A percentile compares a stretch with the other conserved stretches of the same genome.
phyloP scores from a whole-genome alignment of 2,113 vertebrate species.

The Choloepus hoffmanni region DNA sequence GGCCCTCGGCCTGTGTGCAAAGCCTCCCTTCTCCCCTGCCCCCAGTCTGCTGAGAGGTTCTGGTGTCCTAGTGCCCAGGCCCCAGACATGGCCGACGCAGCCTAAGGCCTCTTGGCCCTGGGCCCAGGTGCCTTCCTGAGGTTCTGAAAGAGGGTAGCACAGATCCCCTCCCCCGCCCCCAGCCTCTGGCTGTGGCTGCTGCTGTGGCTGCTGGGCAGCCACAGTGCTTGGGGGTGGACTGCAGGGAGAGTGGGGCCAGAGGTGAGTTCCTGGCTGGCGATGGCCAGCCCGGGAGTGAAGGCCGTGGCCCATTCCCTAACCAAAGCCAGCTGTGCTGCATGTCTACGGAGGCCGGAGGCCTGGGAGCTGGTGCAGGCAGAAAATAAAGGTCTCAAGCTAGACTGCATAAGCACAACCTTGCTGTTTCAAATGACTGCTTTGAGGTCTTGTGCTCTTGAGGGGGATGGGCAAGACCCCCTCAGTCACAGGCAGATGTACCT shows the following conservation, averaged over 20 bases:
- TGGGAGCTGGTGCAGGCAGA: background rate
- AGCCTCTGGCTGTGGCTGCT: background rate
- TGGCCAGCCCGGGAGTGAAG: slow-evolving; percentile 80
- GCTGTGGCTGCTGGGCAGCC: background rate
- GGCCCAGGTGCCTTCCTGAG: background rate
- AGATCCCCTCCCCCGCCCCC: background rate
- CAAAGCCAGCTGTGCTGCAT: slow-evolving; percentile 89
- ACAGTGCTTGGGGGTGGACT: background rate
- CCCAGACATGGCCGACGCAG: background rate
- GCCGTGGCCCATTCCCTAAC: slow-evolving; percentile 88
- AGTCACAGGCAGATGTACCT: background rate
- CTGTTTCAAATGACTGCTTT: slow-evolving; percentile 84
- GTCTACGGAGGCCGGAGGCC: background rate
- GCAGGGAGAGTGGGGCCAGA: background rate
- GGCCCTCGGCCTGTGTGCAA: background rate
- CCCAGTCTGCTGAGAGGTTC: background rate
- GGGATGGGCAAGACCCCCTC: slow-evolving; percentile 76
- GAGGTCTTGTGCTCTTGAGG: slow-evolving; percentile 82
- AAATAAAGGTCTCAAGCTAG: slow-evolving; percentile 91
- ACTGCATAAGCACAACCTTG: slow-evolving; percentile 88
- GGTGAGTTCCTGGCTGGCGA: slow-evolving; percentile 18
- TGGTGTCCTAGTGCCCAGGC: background rate
- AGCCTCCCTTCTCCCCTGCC: background rate
- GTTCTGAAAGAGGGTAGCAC: background rate
- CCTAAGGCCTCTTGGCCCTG: background rate